Evolutionary conservation across 1,140 invertebrate species (phyloP).

Genomic region (Drosophila kepulauana): DNA sequence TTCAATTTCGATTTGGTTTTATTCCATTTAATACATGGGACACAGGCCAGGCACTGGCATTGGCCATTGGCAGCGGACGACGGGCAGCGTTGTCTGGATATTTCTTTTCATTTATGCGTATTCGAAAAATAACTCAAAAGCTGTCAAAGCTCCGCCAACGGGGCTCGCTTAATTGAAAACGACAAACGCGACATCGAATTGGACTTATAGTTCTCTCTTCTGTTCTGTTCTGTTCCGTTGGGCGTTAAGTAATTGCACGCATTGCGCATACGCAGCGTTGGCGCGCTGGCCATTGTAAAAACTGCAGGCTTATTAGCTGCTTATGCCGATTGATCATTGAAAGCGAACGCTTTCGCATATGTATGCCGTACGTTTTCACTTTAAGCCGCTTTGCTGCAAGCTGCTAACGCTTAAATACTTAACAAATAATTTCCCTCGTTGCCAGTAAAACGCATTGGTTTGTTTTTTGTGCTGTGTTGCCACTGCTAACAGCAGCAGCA

Average conservation of each 20-base stretch:
- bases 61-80: not conserved
- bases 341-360: slow-evolving; percentile 9
- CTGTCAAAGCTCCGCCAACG: slow-evolving; percentile 56
- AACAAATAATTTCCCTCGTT: slow-evolving; percentile 34
- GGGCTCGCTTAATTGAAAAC: slow-evolving; percentile 63
- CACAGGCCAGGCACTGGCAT: slow-evolving; percentile 6
- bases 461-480: slow-evolving; percentile 35
- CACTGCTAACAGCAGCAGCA: slow-evolving; percentile 27
- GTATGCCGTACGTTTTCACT: not conserved
- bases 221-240: not conserved
- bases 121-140: slow-evolving; percentile 70
- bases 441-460: slow-evolving; percentile 20
- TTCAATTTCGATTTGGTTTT: slow-evolving; percentile 80
- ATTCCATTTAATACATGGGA: slow-evolving; percentile 74
- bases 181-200: slow-evolving; percentile 9
- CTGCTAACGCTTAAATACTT: slow-evolving; percentile 35
- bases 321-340: slow-evolving; percentile 35
- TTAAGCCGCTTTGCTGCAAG: slow-evolving; percentile 45
- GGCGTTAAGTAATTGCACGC: slow-evolving; percentile 21
- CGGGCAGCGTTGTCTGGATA: not conserved
- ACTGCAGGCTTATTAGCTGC: slow-evolving; percentile 48
- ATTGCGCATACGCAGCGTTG: slow-evolving; percentile 43
- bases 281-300: too few species aligned
- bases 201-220: slow-evolving; percentile 12
- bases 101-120: slow-evolving; percentile 64